Evolutionary conservation across 2,797 vertebrate genomes (phyloP).

Genomic region (Streptopelia turtur): DNA sequence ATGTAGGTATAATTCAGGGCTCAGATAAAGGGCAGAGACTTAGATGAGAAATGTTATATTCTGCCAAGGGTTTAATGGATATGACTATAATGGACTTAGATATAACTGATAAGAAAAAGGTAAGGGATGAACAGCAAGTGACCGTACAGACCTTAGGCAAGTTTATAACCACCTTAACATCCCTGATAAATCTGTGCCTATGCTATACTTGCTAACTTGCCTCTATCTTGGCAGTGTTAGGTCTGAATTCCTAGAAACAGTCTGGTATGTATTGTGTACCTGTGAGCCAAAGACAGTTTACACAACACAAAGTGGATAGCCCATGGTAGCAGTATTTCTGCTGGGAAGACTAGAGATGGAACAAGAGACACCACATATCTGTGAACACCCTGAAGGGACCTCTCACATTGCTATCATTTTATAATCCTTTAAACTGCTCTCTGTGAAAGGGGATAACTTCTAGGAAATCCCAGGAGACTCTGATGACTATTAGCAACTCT

Average conservation of each 20-base stretch:
- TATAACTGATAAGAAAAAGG: background rate
- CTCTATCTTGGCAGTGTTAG: background rate
- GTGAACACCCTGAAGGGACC: background rate
- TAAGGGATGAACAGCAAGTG: background rate
- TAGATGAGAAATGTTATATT: background rate
- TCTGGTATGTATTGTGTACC: background rate
- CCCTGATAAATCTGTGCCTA: background rate
- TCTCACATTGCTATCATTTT: background rate
- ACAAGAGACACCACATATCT: background rate
- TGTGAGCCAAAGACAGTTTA: background rate
- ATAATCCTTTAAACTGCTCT: background rate
- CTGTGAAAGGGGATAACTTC: background rate
- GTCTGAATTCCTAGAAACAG: background rate
- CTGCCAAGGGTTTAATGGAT: background rate
- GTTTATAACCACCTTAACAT: background rate
- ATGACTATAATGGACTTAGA: background rate
- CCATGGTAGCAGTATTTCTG: background rate
- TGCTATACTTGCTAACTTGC: background rate
- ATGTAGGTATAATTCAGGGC: background rate
- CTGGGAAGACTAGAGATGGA: background rate
- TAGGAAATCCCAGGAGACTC: background rate
- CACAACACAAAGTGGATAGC: background rate
- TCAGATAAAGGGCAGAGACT: background rate
- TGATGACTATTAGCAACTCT: background rate
- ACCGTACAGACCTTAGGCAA: background rate